Base-by-base conservation (phyloP, 1,140 invertebrate genomes). In the Temnothorax longispinosus region DNA sequence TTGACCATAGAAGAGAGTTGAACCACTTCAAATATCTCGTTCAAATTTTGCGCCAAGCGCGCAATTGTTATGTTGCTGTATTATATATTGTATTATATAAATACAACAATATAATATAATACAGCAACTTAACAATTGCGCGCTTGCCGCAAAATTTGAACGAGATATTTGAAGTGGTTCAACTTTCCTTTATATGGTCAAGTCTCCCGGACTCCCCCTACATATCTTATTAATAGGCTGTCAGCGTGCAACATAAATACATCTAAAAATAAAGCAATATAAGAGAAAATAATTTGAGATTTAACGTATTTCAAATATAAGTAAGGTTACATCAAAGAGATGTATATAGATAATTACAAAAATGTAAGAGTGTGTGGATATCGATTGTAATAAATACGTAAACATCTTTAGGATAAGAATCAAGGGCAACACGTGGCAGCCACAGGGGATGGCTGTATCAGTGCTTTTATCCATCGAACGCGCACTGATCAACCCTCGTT, bases 401-500 rank as follows among this genome's bases (percentile, higher is more conserved):
- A 72, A 38, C 11, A 27, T 38, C 1, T 44, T 60, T 21, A 13
- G 0, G 54, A 75, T 27, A 75, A 84, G 54, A 82, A 44, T 38
- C 11, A 60, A 72, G 80, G 80, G 69, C 80, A 84, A 84, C 80
- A 84, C 56, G 80, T 74, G 67, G 80, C 69, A 82, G 41, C 27
- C 52, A 82, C 18, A 58, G 15, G 27, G 18, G 27, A 35, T 11
- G 52, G 38, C 3, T 15, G 18, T 44, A 35, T 50, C 54, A 15
- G n/a, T 56, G 80, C 67, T 75, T 62, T 84, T 84, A 62, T 50
- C 69, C 54, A 27, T 47, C n/a, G 80, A 82, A 82, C 80, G 41
- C 27, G 32, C 54, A 60, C 69, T 71, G 69, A 84, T 84, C 80
- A 84, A 74, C 80, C 80, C 69, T 60, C 69, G 71, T 75, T 84